These are phyloP conservation scores for Ischnura elegans DNA, from an alignment of 2,888 invertebrate species.

Conservation along the genomic window DNA sequence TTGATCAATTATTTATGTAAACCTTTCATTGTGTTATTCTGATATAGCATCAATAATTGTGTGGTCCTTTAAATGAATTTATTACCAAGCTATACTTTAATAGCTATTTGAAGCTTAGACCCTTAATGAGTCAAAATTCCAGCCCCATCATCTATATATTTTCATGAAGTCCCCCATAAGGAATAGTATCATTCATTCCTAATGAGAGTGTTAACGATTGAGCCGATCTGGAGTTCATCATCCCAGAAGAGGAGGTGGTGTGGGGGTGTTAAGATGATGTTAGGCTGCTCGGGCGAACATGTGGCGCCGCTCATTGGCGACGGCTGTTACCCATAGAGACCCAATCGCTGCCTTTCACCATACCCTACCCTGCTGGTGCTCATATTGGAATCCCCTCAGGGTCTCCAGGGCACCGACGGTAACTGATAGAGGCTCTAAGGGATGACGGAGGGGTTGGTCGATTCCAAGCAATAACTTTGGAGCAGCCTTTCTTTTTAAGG, in stretches of 20 bases:
- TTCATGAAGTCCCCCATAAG: neutral
- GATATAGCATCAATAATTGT: too few relatives aligned
- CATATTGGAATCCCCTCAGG: constrained; percentile 23
- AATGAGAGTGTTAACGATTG: constrained; percentile 11
- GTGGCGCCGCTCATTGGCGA: constrained; percentile 34
- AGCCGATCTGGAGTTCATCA: constrained; percentile 30
- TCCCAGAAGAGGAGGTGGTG: neutral
- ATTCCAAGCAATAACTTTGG: constrained; percentile 2
- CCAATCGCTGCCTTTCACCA: neutral
- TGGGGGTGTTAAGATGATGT: neutral
- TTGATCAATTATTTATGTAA: too few relatives aligned
- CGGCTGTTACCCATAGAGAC: constrained; percentile 23
- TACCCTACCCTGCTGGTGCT: neutral
- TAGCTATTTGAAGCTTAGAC: too few relatives aligned
- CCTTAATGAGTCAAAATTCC: too few relatives aligned
- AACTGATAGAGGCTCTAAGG: constrained; percentile 3
- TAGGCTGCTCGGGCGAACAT: neutral
- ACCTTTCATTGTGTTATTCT: too few relatives aligned
- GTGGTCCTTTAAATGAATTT: too few relatives aligned
- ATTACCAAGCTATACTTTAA: too few relatives aligned
- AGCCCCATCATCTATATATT: too few relatives aligned
- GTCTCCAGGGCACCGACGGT: neutral
- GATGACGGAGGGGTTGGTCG: neutral
- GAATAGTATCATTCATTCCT: neutral
- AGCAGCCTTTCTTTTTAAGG: neutral